Base-by-base conservation (phyloP, 92 coral and sea anemone species). In the Phenganax marumi region DNA sequence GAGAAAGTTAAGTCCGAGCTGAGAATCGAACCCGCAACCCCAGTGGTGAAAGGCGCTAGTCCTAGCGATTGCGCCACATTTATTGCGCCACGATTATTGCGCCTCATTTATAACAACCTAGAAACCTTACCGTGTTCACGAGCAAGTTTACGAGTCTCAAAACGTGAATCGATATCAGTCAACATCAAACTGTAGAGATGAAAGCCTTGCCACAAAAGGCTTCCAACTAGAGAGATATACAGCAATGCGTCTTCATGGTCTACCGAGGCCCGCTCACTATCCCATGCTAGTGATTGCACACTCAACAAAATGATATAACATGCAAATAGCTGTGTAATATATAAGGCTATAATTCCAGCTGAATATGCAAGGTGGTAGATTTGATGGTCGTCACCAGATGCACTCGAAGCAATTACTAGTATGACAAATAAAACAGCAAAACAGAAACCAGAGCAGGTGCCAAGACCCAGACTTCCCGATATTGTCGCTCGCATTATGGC, bases 161-260 rank as follows among this genome's bases (percentile, higher is more conserved):
- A n/a, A n/a, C n/a, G n/a, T n/a, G 69, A 64, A 64, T 0, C 70
- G 33, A 8, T 26, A 49, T 16, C 18, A 64, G 2, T 0, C 6
- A 12, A 1, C 14, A 64, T 10, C 12, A 73, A 22, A 46, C 79
- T 54, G 13, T 52, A 73, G 8, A 22, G 33, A 23, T 73, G 79
- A 73, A 73, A 73, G 18, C 62, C 79, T 3, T 73, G 16, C 79
- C 79, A 73, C 23, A 73, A 46, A 3, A 73, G 19, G 7, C 17
- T 61, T 61, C 68, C 68, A 17, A 26, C 68, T 61, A 61, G 23
- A 6, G 22, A 19, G 17, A 61, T 61, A 16, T 61, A 61, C 68
- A 61, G 17, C 7, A 61, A 16, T 7, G 68, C 68, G 17, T 61
- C 68, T 19, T 61, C 68, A 26, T 61, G 23, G 68, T 61, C 68